Conservation (phyloP, 2,888 invertebrate species). For the Panzeria rudis region DNA sequence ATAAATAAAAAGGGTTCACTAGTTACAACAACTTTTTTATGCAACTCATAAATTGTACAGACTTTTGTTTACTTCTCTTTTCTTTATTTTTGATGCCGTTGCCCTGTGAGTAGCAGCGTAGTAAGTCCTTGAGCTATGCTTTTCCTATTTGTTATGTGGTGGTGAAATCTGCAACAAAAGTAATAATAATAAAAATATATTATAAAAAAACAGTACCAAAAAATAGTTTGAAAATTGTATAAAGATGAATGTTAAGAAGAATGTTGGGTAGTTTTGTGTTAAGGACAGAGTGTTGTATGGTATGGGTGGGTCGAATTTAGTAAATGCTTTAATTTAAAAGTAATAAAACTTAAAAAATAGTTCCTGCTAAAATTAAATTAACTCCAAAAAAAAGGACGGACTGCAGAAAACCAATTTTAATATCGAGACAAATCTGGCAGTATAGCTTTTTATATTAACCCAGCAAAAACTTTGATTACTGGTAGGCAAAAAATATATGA, state of each 20-base stretch:
- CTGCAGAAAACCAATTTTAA: no score
- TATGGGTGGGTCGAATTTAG: not conserved
- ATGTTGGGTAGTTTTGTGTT: conserved; percentile 5
- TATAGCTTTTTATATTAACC: no score
- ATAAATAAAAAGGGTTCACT: conserved; percentile 41
- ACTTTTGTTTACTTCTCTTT: conserved; percentile 44
- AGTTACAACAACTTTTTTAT: conserved; percentile 37
- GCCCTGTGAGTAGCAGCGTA: conserved; percentile 33
- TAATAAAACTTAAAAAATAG: no score
- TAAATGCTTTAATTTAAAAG: no score
- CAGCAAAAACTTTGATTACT: no score
- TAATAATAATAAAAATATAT: conserved; percentile 19
- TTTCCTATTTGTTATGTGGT: conserved; percentile 48
- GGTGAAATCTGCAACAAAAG: conserved; percentile 52
- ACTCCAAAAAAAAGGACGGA: no score
- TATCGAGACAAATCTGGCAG: no score
- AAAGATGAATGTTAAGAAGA: conserved; percentile 36
- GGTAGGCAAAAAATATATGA: no score
- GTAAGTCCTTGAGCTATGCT: conserved; percentile 59
- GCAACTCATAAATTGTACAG: conserved; percentile 49
- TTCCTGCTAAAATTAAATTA: not conserved
- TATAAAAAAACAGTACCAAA: conserved; percentile 1
- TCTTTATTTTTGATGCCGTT: conserved; percentile 54
- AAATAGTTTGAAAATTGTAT: conserved; percentile 2
- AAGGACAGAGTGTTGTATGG: not conserved